A percentile compares a stretch with the other conserved stretches of the same genome.
Evolutionary conservation across 2,113 vertebrate genomes (phyloP).

Genomic region (Vulpes lagopus): DNA sequence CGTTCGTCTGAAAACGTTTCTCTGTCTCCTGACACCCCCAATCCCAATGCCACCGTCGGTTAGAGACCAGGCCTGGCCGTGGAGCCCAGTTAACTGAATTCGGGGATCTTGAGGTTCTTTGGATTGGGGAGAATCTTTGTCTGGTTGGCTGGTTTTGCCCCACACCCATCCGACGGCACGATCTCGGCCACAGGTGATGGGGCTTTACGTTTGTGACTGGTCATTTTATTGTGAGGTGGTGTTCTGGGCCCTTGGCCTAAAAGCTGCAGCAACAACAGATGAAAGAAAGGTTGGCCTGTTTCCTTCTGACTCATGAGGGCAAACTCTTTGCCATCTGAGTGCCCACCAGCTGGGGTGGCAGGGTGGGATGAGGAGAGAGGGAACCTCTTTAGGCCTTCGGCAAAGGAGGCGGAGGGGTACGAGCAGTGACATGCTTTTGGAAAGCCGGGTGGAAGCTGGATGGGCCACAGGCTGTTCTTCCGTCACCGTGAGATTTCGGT

Average conservation of each 20-base stretch:
- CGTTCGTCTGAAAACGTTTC: conserved; percentile 76
- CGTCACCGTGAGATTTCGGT: neutral
- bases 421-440: neutral
- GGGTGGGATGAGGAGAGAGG: neutral
- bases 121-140: neutral
- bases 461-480: neutral
- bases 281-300: neutral
- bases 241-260: neutral
- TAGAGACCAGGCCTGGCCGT: neutral
- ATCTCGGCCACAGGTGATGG: neutral
- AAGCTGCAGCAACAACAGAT: neutral
- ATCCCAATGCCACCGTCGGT: neutral
- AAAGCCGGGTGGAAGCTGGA: accelerated
- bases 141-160: neutral
- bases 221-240: neutral
- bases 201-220: neutral
- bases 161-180: neutral
- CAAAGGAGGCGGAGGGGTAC: neutral
- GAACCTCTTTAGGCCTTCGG: neutral
- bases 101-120: neutral
- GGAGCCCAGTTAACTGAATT: neutral
- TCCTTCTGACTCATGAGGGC: neutral
- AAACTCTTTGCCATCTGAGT: neutral
- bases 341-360: neutral
- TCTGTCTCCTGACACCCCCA: conserved; percentile 5